Percentiles rank a stretch among this genome's conserved stretches.
Conservation (phyloP, 2,113 vertebrate species). For the Bolborhynchus lineola region DNA sequence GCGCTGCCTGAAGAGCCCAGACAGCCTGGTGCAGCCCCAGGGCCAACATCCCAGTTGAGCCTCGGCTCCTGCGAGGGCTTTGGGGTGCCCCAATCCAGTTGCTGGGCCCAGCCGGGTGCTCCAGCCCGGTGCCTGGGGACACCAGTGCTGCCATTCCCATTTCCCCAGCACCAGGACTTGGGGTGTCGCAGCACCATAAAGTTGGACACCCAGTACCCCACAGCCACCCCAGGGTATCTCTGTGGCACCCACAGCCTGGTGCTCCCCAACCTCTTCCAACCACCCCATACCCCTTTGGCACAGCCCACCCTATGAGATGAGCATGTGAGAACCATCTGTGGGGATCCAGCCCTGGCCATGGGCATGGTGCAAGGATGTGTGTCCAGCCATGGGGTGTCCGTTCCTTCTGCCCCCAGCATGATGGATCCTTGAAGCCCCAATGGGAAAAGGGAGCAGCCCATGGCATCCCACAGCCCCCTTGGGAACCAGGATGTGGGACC, state of each 20-base stretch:
- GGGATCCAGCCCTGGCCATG: too few relatives aligned
- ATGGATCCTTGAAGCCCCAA: neutral
- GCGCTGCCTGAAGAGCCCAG: rapidly evolving
- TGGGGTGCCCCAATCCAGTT: neutral
- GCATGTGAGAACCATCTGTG: rapidly evolving
- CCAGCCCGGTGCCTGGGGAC: too few relatives aligned
- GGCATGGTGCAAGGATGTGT: rapidly evolving
- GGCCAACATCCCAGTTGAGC: rapidly evolving
- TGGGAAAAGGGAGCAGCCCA: neutral
- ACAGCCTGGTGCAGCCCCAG: rapidly evolving
- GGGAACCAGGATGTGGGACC: neutral
- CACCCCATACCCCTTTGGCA: rapidly evolving
- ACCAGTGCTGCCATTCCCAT: neutral
- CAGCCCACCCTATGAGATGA: neutral
- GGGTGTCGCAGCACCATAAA: neutral
- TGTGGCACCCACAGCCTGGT: neutral
- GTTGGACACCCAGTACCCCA: rapidly evolving
- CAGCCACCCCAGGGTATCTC: rapidly evolving
- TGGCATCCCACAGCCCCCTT: rapidly evolving
- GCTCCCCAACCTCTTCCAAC: neutral
- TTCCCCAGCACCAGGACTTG: neutral
- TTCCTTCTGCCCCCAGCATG: neutral
- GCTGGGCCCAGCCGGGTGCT: neutral
- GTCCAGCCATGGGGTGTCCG: rapidly evolving
- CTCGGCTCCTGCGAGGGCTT: rapidly evolving